phyloP scores from a whole-genome alignment of 2,113 vertebrate genomes.

The Pycnonotus jocosus region DNA sequence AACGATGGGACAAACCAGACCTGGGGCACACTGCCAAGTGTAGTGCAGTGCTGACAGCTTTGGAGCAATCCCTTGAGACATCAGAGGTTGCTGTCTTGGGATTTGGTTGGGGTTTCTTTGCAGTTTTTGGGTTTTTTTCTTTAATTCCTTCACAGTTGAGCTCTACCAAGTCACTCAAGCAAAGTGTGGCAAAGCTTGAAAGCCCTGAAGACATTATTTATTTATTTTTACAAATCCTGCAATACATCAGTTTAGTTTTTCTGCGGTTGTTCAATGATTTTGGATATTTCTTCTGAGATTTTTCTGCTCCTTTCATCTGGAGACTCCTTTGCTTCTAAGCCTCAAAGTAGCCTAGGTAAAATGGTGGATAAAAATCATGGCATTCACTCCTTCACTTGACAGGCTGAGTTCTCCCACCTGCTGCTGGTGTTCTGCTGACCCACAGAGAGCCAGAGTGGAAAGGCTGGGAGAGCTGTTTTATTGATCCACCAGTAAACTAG shows the following conservation, averaged over 20 bases:
- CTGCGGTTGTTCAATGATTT: background rate
- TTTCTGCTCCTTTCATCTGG: background rate
- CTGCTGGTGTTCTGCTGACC: background rate
- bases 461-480: background rate
- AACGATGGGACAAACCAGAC: background rate
- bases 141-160: background rate
- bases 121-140: background rate
- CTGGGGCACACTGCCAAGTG: background rate
- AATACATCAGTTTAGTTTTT: constrained; percentile 42
- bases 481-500: background rate
- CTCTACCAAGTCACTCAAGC: constrained; percentile 4
- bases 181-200: constrained; percentile 32
- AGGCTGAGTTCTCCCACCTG: background rate
- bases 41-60: background rate
- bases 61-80: background rate
- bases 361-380: background rate
- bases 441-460: background rate
- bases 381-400: background rate
- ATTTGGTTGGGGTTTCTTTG: background rate
- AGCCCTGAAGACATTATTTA: constrained; percentile 4
- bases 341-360: background rate
- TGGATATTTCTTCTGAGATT: background rate
- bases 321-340: constrained; percentile 23
- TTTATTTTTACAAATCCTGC: constrained; percentile 63
- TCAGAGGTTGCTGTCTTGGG: background rate